Conservation (phyloP, 2,797 vertebrate species). For the Rhinella marina region DNA sequence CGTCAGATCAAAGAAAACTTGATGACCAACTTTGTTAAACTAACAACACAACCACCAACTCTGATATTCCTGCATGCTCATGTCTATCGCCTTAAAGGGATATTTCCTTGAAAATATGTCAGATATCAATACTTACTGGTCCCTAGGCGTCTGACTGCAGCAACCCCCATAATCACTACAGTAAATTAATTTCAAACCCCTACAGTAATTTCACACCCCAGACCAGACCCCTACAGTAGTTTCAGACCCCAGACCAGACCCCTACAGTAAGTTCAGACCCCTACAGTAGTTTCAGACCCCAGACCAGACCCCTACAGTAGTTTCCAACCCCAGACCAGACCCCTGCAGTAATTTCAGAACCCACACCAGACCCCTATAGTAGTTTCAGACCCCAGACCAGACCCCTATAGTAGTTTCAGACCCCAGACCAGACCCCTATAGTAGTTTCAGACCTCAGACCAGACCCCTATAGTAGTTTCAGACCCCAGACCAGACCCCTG, state of each 20-base stretch:
- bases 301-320: background rate
- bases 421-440: background rate
- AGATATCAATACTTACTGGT: background rate
- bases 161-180: background rate
- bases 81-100: too few relatives aligned
- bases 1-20: too few relatives aligned
- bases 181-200: background rate
- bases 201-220: background rate
- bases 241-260: too few relatives aligned
- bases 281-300: background rate
- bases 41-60: too few relatives aligned
- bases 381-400: background rate
- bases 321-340: too few relatives aligned
- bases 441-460: background rate
- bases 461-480: background rate
- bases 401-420: background rate
- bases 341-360: too few relatives aligned
- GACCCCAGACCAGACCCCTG: too few relatives aligned
- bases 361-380: background rate
- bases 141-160: background rate
- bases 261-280: background rate
- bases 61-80: too few relatives aligned
- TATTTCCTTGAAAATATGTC: background rate
- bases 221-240: background rate
- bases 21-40: too few relatives aligned